Conservation (phyloP, 2,113 vertebrate species). For the Archilochus colubris region DNA sequence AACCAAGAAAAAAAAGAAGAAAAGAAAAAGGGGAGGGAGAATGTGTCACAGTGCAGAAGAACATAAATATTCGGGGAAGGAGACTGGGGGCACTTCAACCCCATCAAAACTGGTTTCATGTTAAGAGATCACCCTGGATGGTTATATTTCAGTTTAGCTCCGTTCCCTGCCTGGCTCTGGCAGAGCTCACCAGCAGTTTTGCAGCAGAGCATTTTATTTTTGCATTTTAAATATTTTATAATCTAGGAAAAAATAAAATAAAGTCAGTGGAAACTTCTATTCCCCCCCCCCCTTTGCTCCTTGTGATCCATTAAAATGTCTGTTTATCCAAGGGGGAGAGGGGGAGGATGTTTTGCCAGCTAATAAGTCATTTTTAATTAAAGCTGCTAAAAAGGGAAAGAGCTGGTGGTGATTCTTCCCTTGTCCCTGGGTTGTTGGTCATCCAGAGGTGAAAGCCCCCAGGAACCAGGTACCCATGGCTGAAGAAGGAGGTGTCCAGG, state of each 20-base stretch:
- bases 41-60: background rate
- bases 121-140: background rate
- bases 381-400: background rate
- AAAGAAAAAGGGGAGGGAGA: accelerated
- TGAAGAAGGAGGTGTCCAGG: background rate
- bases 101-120: background rate
- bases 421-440: background rate
- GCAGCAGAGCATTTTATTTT: constrained; percentile 37
- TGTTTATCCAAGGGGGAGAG: background rate
- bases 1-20: background rate
- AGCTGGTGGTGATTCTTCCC: background rate
- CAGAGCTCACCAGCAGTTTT: background rate
- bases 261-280: background rate
- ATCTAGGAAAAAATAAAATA: background rate
- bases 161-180: accelerated
- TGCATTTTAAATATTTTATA: background rate
- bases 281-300: background rate
- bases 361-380: constrained; percentile 15
- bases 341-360: background rate
- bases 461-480: background rate
- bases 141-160: background rate
- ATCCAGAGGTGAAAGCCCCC: background rate
- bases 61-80: constrained; percentile 22
- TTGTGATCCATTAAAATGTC: background rate
- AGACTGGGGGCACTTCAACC: background rate